Conservation (phyloP, 2,797 vertebrate genomes). For the Eidolon dupreanum region DNA sequence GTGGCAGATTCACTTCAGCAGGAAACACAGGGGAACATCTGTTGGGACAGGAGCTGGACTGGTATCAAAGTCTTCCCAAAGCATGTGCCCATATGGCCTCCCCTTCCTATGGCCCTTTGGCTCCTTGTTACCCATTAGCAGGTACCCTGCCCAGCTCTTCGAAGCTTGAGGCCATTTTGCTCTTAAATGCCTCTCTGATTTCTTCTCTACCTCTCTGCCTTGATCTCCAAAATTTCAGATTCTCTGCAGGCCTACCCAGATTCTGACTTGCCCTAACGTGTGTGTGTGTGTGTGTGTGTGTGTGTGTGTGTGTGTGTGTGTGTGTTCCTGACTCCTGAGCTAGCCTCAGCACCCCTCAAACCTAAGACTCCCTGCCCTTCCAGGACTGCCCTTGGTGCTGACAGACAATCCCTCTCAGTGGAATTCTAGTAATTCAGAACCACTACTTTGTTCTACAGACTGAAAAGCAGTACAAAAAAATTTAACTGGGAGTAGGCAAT, state of each 20-base stretch:
- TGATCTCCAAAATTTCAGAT: neutral
- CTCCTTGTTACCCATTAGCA: neutral
- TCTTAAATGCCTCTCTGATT: neutral
- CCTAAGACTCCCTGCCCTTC: neutral
- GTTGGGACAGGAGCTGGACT: neutral
- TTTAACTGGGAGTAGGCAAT: neutral
- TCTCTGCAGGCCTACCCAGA: neutral
- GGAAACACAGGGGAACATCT: neutral
- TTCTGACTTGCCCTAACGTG: neutral
- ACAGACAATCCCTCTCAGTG: neutral
- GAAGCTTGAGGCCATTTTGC: neutral
- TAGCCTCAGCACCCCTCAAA: neutral
- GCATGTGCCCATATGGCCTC: fast-evolving
- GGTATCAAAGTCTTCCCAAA: neutral
- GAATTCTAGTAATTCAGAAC: neutral
- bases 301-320: neutral
- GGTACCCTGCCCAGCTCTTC: neutral
- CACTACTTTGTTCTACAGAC: neutral
- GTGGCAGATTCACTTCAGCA: neutral
- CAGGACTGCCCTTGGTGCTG: neutral
- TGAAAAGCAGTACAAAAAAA: neutral
- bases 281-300: neutral
- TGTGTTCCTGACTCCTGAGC: neutral
- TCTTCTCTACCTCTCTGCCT: neutral
- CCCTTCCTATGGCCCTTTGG: neutral